Base-by-base conservation (phyloP, 2,797 vertebrate species). In the Spinus olivaceus region DNA sequence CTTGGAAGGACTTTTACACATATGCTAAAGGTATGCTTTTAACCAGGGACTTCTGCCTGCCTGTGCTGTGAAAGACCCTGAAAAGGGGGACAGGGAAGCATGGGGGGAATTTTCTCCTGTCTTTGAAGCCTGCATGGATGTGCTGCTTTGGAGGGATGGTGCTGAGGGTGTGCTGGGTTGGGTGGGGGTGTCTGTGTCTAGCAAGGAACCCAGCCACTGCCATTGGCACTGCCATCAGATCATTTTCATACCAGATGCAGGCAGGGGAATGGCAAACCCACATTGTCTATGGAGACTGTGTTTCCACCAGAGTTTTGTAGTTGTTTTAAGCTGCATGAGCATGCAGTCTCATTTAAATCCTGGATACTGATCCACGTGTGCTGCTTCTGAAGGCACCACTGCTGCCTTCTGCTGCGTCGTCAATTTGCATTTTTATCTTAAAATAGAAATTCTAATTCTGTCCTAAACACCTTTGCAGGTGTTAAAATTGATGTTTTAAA, bases 391-490 rank as follows among this genome's bases (percentile, higher is more conserved):
- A 89, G 57, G n/a, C 41, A 57, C 22, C 22, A 39, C 14, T 81
- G 64, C 41, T 88, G 57, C 49, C 44, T 85, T 77, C 66, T 49
- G 57, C 22, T 49, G 28, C 59, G 64, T 42, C 47, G 65, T 61
- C 81, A 93, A 92, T 88, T 67, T 46, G 9, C 12, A 64, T 90
- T 80, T 90, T 80, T 46, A 32, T 60, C 66, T 91, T 88, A 90
- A 93, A 94, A 86, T 5, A 78, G 54, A 90, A 66, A 70, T 54
- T 35, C 46, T 64, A 61, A 44, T 86, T 81, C 80, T 82, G 18
- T 39, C 66, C 57, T 53, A 53, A 92, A 82, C n/a, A 49, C 35
- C 42, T 81, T 90, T 89, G 30, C 59, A 57, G 47, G 30, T 93
- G 30, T 53, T 80, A 71, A 86, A 89, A 88, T 64, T 0, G 0